A percentile compares a stretch with the other conserved stretches of the same genome.
phyloP scores from a whole-genome alignment of 1,140 invertebrate species.

The Arion vulgaris region DNA sequence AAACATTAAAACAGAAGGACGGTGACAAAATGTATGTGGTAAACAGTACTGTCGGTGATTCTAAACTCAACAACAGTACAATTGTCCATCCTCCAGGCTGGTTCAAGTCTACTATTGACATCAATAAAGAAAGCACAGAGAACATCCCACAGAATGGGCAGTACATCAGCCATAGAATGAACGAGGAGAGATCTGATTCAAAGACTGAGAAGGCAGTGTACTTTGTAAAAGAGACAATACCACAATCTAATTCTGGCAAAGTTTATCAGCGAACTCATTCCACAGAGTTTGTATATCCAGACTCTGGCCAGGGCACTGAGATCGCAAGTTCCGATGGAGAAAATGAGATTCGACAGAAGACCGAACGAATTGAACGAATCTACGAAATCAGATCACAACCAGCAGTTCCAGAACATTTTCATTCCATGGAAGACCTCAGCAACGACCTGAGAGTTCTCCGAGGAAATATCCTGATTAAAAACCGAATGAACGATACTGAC shows the following conservation, averaged over 20 bases:
- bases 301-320: constrained; percentile 34
- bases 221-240: constrained; percentile 16
- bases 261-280: background rate
- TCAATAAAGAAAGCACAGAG: constrained; percentile 10
- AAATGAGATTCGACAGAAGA: constrained; percentile 28
- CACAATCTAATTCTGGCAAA: background rate
- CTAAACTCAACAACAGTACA: background rate
- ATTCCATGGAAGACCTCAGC: constrained; percentile 18
- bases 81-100: background rate
- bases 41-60: constrained; percentile 20
- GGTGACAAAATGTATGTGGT: constrained; percentile 31
- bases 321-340: constrained; percentile 34
- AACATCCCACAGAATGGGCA: background rate
- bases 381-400: constrained; percentile 33
- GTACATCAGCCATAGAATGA: background rate
- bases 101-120: constrained; percentile 37
- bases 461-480: constrained; percentile 62
- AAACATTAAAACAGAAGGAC: constrained; percentile 13
- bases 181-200: background rate
- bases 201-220: constrained; percentile 31
- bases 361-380: constrained; percentile 36
- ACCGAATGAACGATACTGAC: constrained; percentile 53
- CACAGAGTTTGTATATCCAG: constrained; percentile 22
- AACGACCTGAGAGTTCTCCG: constrained; percentile 55
- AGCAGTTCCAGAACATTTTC: constrained; percentile 19